Evolutionary conservation across 92 coral and sea anemone species (phyloP).

Genomic region (Palythoa grandiflora): DNA sequence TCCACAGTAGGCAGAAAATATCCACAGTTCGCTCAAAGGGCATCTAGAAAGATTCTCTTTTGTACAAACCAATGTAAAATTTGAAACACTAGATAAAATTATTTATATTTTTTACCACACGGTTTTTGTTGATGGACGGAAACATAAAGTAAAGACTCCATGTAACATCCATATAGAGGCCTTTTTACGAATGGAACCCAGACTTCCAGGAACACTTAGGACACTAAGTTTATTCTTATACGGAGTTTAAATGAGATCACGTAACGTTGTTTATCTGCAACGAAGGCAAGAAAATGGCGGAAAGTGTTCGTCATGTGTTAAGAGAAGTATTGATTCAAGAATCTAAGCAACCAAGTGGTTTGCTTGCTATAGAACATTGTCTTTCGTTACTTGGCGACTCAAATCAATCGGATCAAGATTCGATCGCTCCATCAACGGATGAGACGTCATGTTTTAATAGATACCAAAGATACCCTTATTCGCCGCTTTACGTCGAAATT

Average conservation of each 20-base stretch:
- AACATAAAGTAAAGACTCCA: no score
- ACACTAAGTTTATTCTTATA: background rate
- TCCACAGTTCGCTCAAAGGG: background rate
- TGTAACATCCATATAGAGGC: no score
- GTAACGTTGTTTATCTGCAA: background rate
- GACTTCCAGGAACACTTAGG: background rate
- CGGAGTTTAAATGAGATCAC: background rate
- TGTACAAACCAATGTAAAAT: background rate
- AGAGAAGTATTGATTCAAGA: conserved; percentile 6
- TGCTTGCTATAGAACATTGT: conserved; percentile 34
- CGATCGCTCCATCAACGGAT: background rate
- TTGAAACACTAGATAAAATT: no score
- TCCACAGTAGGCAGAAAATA: conserved; percentile 1
- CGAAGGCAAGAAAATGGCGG: background rate
- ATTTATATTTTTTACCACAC: no score
- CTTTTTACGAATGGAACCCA: background rate
- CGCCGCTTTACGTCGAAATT: conserved; percentile 77
- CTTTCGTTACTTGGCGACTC: conserved; percentile 7
- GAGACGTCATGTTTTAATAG: no score
- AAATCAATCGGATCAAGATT: background rate
- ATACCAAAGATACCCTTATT: conserved; percentile 67
- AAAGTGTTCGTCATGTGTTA: background rate
- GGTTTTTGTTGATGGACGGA: no score
- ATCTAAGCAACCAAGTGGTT: conserved; percentile 2
- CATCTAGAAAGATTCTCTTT: background rate